Base-by-base conservation (phyloP, 2,113 vertebrate species). In the Phrynosoma platyrhinos region DNA sequence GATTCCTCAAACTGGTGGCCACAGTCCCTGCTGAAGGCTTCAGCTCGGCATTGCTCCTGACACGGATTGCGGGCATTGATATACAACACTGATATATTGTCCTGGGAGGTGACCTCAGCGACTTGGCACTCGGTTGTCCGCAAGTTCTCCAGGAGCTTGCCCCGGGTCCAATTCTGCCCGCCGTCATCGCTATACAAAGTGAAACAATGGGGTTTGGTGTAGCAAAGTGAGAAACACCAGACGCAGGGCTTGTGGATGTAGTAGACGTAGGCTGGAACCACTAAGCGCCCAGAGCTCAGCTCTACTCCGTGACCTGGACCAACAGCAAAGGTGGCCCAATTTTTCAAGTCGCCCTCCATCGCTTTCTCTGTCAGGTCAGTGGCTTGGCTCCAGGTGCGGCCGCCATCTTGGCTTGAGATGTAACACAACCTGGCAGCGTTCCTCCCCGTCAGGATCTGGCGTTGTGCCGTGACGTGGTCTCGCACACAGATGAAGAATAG, bases 401-500 rank as follows among this genome's bases (percentile, higher is more conserved):
- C 98, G 0, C 93, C 47, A 27, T 99, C 98, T 0, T 84, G 2
- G 93, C 98, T 99, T 91, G 89, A 88, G 89, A 98, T 52, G 40
- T 93, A 98, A 95, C 98, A 99, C 71, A 99, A 98, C 0, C 98
- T 97, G 0, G 97, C 96, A 1, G 98, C 97, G 9, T 97, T 98
- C 92, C 96, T 93, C 3, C 98, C 98, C 0, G 95, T 96, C 30
- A 91, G 21, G 88, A 99, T 95, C 90, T 99, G 98, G 0, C 90
- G 76, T 2, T 21, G 55, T 90, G 98, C 98, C 0, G 98, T 96
- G 69, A 96, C 95, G 0, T 96, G 95, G n/a, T 84, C 95, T 75
- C 94, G 88, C 18, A 99, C 98, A 1, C 98, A 98, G 87, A 98
- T 98, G 96, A 98, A 99, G 96, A 99, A 98, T 23, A 99, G 96